These are phyloP conservation scores for Peromyscus polionotus DNA, from an alignment of 2,113 vertebrate genomes.

Conservation along the genomic window DNA sequence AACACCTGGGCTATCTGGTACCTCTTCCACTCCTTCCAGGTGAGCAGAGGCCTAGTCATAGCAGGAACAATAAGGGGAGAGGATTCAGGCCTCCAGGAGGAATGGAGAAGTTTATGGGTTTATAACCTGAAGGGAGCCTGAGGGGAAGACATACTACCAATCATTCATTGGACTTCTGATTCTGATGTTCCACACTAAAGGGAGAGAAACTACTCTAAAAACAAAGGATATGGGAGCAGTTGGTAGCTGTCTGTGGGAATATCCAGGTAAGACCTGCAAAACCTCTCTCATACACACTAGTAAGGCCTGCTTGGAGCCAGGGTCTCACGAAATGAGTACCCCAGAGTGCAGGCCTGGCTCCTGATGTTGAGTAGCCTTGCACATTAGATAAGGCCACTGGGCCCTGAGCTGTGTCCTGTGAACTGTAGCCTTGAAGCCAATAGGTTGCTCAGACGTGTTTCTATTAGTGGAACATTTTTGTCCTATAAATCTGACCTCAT, in stretches of 20 bases:
- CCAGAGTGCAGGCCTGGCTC: not conserved
- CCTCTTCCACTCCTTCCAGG: conserved; percentile 98
- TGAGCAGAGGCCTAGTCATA: conserved; percentile 71
- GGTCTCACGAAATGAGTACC: not conserved
- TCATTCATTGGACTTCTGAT: not conserved
- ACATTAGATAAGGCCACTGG: not conserved
- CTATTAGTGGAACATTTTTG: not conserved
- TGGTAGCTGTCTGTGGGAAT: not conserved
- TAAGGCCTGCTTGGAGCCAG: not conserved
- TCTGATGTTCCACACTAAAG: not conserved
- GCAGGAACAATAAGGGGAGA: not conserved
- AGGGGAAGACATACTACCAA: not conserved
- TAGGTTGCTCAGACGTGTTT: not conserved
- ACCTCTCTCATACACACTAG: not conserved
- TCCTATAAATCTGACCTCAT: not conserved
- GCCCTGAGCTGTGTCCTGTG: not conserved
- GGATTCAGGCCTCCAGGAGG: not conserved
- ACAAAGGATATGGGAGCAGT: too few relatives aligned
- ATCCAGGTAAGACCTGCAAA: not conserved
- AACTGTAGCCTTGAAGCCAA: not conserved
- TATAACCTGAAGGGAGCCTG: not conserved
- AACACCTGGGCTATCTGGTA: conserved; percentile 98
- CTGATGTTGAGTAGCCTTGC: not conserved
- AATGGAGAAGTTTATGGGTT: not conserved
- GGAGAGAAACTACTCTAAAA: not conserved